Evolutionary conservation across 1,140 invertebrate species (phyloP).

Genomic region (Cyclina sinensis): DNA sequence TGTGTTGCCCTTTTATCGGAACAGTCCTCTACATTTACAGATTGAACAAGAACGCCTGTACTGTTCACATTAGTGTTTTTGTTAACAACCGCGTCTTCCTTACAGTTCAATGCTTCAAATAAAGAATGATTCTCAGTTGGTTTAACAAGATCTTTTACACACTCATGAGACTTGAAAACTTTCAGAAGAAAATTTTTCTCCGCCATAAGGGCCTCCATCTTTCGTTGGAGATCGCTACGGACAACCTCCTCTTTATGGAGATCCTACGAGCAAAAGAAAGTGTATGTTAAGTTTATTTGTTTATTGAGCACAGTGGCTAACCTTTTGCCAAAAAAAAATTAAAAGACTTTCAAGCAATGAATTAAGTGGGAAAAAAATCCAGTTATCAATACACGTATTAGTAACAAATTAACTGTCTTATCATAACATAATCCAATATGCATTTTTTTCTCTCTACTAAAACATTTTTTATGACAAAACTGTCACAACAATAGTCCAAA

Average conservation of each 20-base stretch:
- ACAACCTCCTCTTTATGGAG: conserved; percentile 61
- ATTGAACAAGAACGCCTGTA: not conserved
- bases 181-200: conserved; percentile 54
- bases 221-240: conserved; percentile 59
- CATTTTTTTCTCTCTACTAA: too few relatives aligned
- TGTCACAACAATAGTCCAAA: too few relatives aligned
- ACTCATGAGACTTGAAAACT: conserved; percentile 35
- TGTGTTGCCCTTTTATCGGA: not conserved
- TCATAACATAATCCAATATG: too few relatives aligned
- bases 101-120: not conserved
- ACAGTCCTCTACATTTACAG: conserved; percentile 1
- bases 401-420: too few relatives aligned
- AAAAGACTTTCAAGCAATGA: too few relatives aligned
- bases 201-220: conserved; percentile 53
- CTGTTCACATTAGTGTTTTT: not conserved
- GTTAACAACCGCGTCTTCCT: not conserved
- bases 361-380: too few relatives aligned
- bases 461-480: too few relatives aligned
- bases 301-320: too few relatives aligned
- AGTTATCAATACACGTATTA: too few relatives aligned
- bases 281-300: not conserved
- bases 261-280: conserved; percentile 62
- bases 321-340: too few relatives aligned
- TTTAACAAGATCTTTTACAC: conserved; percentile 14
- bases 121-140: conserved; percentile 4